Evolutionary conservation across 2,888 invertebrate genomes (phyloP).

Genomic region (Macaria liturata): DNA sequence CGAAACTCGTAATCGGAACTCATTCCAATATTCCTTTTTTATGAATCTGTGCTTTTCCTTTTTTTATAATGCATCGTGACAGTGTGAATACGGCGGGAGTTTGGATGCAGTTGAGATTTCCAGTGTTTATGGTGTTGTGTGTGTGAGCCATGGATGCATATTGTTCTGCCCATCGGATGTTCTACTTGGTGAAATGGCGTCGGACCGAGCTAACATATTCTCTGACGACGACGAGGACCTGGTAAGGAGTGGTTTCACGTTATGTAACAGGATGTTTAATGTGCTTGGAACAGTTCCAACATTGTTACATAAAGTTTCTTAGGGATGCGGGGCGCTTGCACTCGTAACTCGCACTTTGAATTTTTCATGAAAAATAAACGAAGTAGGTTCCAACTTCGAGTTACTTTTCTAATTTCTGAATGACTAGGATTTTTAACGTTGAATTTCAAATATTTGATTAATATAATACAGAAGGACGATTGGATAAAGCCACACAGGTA

Average conservation of each 20-base stretch:
- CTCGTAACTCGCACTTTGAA: conserved; percentile 12
- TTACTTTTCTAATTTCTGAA: background rate
- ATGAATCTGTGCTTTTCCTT: conserved; percentile 4
- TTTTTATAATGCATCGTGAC: conserved; percentile 16
- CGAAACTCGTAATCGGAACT: conserved; percentile 32
- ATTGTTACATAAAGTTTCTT: conserved; percentile 55
- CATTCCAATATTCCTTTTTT: conserved; percentile 8
- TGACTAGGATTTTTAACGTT: background rate
- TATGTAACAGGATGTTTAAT: conserved; percentile 55
- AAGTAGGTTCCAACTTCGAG: background rate
- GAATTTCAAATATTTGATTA: no score
- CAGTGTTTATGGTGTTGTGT: conserved; percentile 61
- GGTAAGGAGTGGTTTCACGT: conserved; percentile 55
- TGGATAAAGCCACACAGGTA: no score
- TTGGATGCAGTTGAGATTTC: conserved; percentile 75
- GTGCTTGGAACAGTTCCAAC: conserved; percentile 58
- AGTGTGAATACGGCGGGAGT: conserved; percentile 29
- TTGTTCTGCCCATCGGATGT: conserved; percentile 49
- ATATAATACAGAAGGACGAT: no score
- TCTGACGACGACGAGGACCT: conserved; percentile 75
- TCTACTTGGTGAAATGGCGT: conserved; percentile 66
- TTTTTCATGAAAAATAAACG: conserved; percentile 9
- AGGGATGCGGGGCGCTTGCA: conserved; percentile 43
- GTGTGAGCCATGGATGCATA: conserved; percentile 69
- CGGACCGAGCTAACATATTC: conserved; percentile 73